phyloP scores from a whole-genome alignment of 2,797 vertebrate genomes.

The Arrhamphus sclerolepis region DNA sequence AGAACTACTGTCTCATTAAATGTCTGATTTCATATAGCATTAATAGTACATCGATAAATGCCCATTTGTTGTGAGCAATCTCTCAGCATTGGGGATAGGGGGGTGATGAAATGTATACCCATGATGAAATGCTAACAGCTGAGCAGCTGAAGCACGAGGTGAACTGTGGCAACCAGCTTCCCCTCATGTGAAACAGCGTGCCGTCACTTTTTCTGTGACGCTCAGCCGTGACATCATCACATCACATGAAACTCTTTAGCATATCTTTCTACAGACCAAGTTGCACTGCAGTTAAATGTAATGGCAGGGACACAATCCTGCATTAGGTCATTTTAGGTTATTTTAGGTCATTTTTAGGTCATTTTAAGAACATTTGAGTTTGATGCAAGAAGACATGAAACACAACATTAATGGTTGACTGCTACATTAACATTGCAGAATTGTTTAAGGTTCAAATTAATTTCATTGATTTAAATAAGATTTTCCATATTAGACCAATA shows the following conservation, averaged over 20 bases:
- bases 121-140: conserved; percentile 46
- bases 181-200: conserved; percentile 15
- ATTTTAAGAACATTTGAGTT: no score
- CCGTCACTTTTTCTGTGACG: conserved; percentile 16
- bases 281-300: no score
- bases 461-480: no score
- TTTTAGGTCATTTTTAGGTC: no score
- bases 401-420: no score
- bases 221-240: conserved; percentile 7
- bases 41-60: conserved; percentile 64
- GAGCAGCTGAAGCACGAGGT: conserved; percentile 44
- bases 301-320: no score
- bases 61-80: conserved; percentile 63
- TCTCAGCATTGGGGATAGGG: conserved; percentile 58
- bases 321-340: no score
- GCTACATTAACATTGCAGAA: no score
- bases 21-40: conserved; percentile 58
- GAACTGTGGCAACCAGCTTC: conserved; percentile 24
- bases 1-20: conserved; percentile 50
- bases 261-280: no score
- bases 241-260: not conserved
- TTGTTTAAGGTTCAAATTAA: no score
- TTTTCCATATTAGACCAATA: no score
- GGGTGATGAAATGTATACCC: conserved; percentile 57
- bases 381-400: no score